phyloP scores from a whole-genome alignment of 2,797 vertebrate genomes.

The Gallinago solitaria region DNA sequence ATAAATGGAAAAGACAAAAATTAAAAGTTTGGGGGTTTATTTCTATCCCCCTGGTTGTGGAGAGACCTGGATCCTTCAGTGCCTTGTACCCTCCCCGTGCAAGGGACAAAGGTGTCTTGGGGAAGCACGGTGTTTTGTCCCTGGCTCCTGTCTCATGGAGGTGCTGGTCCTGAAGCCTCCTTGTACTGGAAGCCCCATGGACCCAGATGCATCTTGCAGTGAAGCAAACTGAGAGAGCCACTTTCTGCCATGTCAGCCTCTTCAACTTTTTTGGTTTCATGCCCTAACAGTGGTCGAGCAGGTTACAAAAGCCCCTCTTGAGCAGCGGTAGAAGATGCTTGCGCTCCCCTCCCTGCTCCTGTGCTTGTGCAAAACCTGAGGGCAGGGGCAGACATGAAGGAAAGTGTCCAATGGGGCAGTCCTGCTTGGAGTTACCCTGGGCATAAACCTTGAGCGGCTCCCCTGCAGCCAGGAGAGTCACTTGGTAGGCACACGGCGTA shows the following conservation, averaged over 20 bases:
- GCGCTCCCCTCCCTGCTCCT: background rate
- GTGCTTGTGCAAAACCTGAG: background rate
- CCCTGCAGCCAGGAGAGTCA: background rate
- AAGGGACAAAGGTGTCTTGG: background rate
- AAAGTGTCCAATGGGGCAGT: background rate
- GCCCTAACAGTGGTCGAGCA: background rate
- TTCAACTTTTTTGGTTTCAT: background rate
- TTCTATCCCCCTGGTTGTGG: background rate
- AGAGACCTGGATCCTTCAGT: background rate
- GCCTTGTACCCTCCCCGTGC: background rate
- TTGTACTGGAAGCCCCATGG: background rate
- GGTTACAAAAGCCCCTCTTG: background rate
- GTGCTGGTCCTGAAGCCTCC: background rate
- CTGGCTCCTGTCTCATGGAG: fast-evolving
- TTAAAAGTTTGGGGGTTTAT: background rate
- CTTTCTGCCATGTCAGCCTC: background rate
- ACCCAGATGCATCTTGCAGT: background rate
- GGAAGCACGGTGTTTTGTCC: fast-evolving
- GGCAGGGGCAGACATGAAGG: background rate
- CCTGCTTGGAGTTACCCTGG: background rate
- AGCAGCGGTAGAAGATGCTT: background rate
- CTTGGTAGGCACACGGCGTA: background rate
- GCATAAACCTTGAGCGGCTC: background rate
- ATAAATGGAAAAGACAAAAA: slow-evolving; percentile 10
- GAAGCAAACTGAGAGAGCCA: background rate